phyloP scores from a whole-genome alignment of 2,113 vertebrate species.

The Megaceryle maxima region DNA sequence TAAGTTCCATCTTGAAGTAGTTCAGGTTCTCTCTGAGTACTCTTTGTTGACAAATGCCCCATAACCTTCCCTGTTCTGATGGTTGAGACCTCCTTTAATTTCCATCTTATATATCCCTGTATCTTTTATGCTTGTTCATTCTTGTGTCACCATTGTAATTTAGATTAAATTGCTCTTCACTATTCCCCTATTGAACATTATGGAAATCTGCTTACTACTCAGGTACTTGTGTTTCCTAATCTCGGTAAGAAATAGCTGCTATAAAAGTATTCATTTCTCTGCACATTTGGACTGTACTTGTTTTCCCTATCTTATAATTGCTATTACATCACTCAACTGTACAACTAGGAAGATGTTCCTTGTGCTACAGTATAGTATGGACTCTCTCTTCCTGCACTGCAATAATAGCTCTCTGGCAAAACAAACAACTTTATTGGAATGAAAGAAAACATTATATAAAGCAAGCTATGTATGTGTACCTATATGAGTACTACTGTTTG shows the following conservation, averaged over 20 bases:
- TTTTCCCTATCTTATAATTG: not conserved
- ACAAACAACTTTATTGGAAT: not conserved
- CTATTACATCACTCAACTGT: not conserved
- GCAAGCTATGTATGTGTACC: not conserved
- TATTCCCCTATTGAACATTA: not conserved
- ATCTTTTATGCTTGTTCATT: not conserved
- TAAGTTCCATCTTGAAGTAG: not conserved
- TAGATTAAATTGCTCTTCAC: not conserved
- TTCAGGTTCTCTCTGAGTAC: not conserved
- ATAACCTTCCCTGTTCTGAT: not conserved
- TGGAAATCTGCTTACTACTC: not conserved
- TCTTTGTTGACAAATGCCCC: not conserved
- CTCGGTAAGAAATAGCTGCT: not conserved
- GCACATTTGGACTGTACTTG: not conserved
- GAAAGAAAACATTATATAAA: not conserved
- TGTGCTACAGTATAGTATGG: not conserved
- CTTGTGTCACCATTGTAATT: not conserved
- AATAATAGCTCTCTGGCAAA: not conserved
- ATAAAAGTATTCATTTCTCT: not conserved
- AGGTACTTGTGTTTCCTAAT: not conserved
- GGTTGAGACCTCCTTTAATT: not conserved
- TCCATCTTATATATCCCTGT: not conserved
- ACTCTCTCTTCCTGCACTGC: not conserved
- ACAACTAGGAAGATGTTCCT: not conserved
- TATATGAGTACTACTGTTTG: not conserved